Conservation (phyloP, 64 coral and sea anemone species). For the Montipora cactus region DNA sequence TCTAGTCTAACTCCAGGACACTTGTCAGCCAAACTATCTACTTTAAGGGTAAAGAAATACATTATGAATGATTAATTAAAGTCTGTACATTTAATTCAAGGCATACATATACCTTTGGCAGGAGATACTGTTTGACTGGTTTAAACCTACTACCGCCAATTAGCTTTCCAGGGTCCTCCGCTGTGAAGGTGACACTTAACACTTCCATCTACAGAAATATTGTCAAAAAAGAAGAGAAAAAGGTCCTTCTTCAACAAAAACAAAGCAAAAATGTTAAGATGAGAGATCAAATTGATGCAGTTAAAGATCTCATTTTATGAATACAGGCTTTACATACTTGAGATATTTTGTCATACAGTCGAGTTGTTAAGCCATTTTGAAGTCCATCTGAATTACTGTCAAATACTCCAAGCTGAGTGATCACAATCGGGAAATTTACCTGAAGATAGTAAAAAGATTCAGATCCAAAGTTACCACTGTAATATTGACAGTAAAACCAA, state of each 20-base stretch:
- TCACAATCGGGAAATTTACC: slow-evolving; percentile 87
- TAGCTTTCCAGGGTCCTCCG: slow-evolving; percentile 69
- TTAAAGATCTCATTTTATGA: neutral
- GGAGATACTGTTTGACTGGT: slow-evolving; percentile 64
- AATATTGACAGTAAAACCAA: neutral
- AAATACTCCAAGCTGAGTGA: slow-evolving; percentile 91
- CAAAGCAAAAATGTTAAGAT: no score
- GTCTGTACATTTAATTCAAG: no score
- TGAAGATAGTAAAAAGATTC: slow-evolving; percentile 23
- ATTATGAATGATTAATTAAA: no score
- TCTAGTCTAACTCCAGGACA: no score
- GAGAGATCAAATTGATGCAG: no score
- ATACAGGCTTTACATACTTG: slow-evolving; percentile 33
- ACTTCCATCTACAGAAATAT: slow-evolving; percentile 75
- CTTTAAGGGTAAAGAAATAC: no score
- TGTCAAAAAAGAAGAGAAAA: neutral
- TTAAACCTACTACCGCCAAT: slow-evolving; percentile 89
- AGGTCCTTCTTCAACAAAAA: no score
- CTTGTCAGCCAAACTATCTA: no score
- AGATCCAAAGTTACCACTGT: no score
- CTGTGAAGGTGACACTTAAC: slow-evolving; percentile 68
- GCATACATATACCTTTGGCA: slow-evolving; percentile 79
- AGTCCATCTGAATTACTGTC: slow-evolving; percentile 84
- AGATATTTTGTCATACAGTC: slow-evolving; percentile 80
- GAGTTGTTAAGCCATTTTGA: slow-evolving; percentile 52